A percentile compares a stretch with the other conserved stretches of the same genome.
phyloP scores from a whole-genome alignment of 2,888 invertebrate genomes.

The Eurytoma californica region DNA sequence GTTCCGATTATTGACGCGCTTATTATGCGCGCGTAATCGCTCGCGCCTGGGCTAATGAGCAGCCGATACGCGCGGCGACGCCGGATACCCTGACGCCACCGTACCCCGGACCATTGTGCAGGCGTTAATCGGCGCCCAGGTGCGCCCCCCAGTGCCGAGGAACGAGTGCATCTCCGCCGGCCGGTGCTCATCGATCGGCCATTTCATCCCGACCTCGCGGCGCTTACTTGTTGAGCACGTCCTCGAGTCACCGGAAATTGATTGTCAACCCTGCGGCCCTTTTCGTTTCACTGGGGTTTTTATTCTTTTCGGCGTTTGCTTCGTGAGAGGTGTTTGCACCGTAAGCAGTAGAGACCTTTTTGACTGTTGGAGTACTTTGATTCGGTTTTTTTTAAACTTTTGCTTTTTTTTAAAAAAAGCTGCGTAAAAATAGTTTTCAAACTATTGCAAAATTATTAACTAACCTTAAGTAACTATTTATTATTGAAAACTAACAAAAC shows the following conservation, averaged over 20 bases:
- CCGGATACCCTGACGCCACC: background rate
- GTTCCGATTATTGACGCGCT: conserved; percentile 51
- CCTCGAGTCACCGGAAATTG: conserved; percentile 30
- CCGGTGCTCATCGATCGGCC: conserved; percentile 17
- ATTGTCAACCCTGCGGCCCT: background rate
- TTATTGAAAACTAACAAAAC: too few relatives aligned
- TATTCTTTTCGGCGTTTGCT: too few relatives aligned
- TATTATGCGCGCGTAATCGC: conserved; percentile 51
- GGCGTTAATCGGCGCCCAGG: conserved; percentile 21
- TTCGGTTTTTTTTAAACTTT: too few relatives aligned
- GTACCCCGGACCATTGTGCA: background rate
- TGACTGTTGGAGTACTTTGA: too few relatives aligned
- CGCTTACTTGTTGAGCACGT: conserved; percentile 35
- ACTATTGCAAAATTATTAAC: too few relatives aligned
- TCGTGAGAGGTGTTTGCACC: too few relatives aligned
- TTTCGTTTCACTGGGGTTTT: too few relatives aligned
- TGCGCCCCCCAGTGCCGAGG: background rate
- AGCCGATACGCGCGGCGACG: conserved; percentile 13
- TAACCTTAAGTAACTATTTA: too few relatives aligned
- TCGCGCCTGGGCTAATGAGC: conserved; percentile 41
- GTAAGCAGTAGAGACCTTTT: too few relatives aligned
- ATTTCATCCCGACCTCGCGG: background rate
- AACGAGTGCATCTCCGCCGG: background rate
- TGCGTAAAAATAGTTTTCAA: too few relatives aligned
- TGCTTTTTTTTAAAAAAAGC: too few relatives aligned